Percentiles rank a stretch among this genome's conserved stretches.
Evolutionary conservation across 2,888 invertebrate species (phyloP).

Genomic region (Melanargia galathea): DNA sequence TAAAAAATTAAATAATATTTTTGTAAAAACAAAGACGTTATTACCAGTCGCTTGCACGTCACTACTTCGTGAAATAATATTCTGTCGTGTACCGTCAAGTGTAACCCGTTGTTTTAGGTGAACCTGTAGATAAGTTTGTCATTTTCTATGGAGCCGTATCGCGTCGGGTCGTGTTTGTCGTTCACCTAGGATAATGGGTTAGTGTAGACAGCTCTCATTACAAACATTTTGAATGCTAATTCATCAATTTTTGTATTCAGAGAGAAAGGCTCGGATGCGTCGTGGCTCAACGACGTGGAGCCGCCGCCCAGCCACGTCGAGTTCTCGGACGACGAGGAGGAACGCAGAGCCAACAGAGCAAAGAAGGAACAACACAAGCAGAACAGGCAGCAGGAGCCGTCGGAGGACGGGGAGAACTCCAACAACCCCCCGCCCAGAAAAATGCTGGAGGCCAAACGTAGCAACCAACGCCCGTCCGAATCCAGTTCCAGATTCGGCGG

Average conservation of each 20-base stretch:
- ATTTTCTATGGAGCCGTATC: too few relatives aligned
- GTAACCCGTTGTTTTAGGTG: too few relatives aligned
- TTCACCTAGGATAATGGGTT: too few relatives aligned
- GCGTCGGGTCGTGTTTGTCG: too few relatives aligned
- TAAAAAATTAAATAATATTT: too few relatives aligned
- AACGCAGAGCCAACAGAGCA: slow-evolving; percentile 78
- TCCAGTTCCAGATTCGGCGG: slow-evolving; percentile 72
- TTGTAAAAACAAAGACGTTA: too few relatives aligned
- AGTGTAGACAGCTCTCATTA: too few relatives aligned
- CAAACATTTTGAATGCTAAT: too few relatives aligned
- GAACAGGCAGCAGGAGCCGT: slow-evolving; percentile 50
- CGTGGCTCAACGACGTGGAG: slow-evolving; percentile 92
- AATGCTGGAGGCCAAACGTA: slow-evolving; percentile 56
- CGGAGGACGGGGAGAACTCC: slow-evolving; percentile 61
- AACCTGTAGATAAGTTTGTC: too few relatives aligned
- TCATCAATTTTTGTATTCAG: slow-evolving; percentile 64
- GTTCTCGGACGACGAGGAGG: slow-evolving; percentile 95
- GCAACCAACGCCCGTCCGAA: slow-evolving; percentile 72
- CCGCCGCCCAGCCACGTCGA: slow-evolving; percentile 89
- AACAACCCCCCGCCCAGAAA: slow-evolving; percentile 51
- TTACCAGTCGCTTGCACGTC: too few relatives aligned
- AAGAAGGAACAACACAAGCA: slow-evolving; percentile 58
- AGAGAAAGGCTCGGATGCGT: slow-evolving; percentile 93
- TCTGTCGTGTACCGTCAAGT: too few relatives aligned
- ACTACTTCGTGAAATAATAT: too few relatives aligned